Evolutionary conservation across 2,797 vertebrate species (phyloP), one percentile per base, ranked within the genome.

Genomic region (Diplodus sargus): DNA sequence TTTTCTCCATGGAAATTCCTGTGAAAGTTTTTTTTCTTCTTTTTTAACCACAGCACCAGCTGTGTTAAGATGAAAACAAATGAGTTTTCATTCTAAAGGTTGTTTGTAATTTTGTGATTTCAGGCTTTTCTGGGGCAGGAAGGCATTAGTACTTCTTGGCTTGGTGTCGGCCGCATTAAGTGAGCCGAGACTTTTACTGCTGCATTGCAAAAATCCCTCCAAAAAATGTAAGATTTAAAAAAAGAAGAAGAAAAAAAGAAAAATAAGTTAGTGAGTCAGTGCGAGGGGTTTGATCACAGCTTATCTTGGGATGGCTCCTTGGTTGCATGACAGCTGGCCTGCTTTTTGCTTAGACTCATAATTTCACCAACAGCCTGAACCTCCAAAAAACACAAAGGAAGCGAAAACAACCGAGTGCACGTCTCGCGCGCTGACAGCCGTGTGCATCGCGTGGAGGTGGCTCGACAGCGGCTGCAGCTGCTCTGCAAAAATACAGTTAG

Each of bases 241-340:
- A 45, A 14, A 15, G 14, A 45, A 4, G 14, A 15, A 45, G 11
- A 43, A 65, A 58, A 28, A 48, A 13, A 42, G 25, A n/a, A 25
- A 23, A 30, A 25, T 7, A 65, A 54, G 39, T 73, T 77, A 66
- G 42, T 59, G 57, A 57, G 30, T 81, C 54, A 59, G 48, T 70
- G 57, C 18, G 49, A 51, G 22, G 4, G 3, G 47, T 73, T 81
- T 70, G 71, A 86, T 84, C 64, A 57, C 53, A 87, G 65, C 30
- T 74, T 74, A 80, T 69, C 53, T 16, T 9, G 11, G 25, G 45
- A 80, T 1, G 9, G 48, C 66, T 67, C 66, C 47, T 76, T 70
- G 58, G 72, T 78, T 58, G 65, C 67, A 53, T 82, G 84, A 90
- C 85, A 84, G 78, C 63, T 81, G 79, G 74, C 71, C 81, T 78